A percentile compares a stretch with the other conserved stretches of the same genome.
These are phyloP conservation scores for Albula glossodonta DNA, from an alignment of 2,113 vertebrate genomes.

Conservation along the genomic window DNA sequence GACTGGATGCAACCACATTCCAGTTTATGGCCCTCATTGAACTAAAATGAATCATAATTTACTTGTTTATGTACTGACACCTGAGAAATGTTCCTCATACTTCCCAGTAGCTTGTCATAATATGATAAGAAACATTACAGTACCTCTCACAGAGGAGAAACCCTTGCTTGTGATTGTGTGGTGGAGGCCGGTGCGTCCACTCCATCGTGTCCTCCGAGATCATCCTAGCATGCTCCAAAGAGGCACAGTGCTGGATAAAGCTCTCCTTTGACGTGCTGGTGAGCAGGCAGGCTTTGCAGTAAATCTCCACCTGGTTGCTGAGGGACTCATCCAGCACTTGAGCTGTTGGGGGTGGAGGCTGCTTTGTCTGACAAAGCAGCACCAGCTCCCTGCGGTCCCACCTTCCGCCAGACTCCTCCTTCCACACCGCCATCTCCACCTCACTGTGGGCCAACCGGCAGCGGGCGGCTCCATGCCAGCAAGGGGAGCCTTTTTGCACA, in stretches of 20 bases:
- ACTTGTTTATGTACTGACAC: background rate
- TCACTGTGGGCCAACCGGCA: constrained; percentile 80
- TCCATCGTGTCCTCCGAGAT: constrained; percentile 59
- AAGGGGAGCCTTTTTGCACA: constrained; percentile 59
- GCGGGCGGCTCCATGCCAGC: constrained; percentile 51
- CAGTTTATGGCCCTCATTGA: too few relatives aligned
- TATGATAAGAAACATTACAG: background rate
- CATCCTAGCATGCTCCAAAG: constrained; percentile 73
- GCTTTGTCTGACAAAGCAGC: rapidly evolving
- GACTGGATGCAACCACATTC: too few relatives aligned
- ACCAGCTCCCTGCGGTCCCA: constrained; percentile 62
- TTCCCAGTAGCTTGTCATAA: background rate
- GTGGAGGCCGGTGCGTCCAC: constrained; percentile 71
- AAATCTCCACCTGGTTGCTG: constrained; percentile 50
- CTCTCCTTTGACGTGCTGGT: constrained; percentile 71
- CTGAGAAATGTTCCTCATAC: background rate
- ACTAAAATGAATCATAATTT: background rate
- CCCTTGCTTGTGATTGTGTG: constrained; percentile 38
- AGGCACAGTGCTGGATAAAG: constrained; percentile 81
- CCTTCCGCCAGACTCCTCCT: constrained; percentile 53
- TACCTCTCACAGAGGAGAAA: constrained; percentile 57
- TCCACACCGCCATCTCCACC: constrained; percentile 83
- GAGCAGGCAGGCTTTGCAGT: constrained; percentile 77
- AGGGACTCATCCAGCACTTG: background rate
- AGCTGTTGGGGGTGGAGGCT: background rate